phyloP scores from a whole-genome alignment of 2,888 invertebrate genomes.

The Macrosoma leucophasiata region DNA sequence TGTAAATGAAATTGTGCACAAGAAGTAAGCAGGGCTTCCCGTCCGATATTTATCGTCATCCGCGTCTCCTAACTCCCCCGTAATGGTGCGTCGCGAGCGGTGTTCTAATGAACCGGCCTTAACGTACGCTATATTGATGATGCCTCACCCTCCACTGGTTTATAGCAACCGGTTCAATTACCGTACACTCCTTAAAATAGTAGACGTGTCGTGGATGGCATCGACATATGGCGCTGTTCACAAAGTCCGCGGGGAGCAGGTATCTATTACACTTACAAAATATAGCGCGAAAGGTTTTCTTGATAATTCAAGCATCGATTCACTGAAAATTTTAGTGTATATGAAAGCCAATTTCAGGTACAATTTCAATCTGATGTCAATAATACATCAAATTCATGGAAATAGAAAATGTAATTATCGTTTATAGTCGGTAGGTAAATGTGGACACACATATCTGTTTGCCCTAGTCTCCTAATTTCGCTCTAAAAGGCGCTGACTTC shows the following conservation, averaged over 20 bases:
- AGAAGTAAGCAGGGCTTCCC: constrained; percentile 67
- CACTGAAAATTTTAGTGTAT: too few species aligned
- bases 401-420: too few species aligned
- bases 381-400: too few species aligned
- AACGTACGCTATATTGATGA: constrained; percentile 71
- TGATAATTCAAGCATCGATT: too few species aligned
- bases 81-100: constrained; percentile 58
- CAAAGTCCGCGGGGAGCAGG: constrained; percentile 5
- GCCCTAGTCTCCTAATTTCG: constrained; percentile 67
- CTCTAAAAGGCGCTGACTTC: too few species aligned
- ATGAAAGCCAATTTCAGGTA: too few species aligned
- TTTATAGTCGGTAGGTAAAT: too few species aligned
- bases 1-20: constrained; percentile 74
- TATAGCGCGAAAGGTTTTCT: too few species aligned
- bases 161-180: constrained; percentile 60
- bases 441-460: too few species aligned
- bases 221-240: constrained; percentile 14
- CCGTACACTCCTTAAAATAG: too few species aligned
- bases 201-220: constrained; percentile 6
- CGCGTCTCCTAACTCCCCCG: constrained; percentile 66
- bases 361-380: too few species aligned
- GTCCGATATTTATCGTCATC: constrained; percentile 67
- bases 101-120: constrained; percentile 69
- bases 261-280: too few species aligned
- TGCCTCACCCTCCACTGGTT: constrained; percentile 43